Percentiles rank a stretch among this genome's conserved stretches.
Evolutionary conservation across 2,797 vertebrate species (phyloP).

Genomic region (Microcaecilia unicolor): DNA sequence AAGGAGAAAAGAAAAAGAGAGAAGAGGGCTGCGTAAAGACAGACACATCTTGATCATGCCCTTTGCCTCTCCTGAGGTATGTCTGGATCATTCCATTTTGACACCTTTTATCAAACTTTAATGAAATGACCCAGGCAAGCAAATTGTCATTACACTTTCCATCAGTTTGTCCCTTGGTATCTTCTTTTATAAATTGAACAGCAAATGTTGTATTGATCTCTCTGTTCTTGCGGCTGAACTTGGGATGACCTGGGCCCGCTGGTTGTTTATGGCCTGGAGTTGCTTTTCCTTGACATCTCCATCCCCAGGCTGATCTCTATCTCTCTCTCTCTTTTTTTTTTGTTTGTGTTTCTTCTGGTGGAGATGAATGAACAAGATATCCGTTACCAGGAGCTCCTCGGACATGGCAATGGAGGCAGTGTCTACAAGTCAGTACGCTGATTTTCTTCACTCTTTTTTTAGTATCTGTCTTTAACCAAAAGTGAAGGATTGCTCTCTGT

Average conservation of each 20-base stretch:
- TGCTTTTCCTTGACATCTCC: constrained; percentile 70
- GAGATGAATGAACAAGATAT: constrained; percentile 98
- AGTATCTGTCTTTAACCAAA: constrained; percentile 1
- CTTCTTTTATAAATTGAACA: constrained; percentile 86
- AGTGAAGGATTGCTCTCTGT: no score
- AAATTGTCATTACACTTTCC: constrained; percentile 86
- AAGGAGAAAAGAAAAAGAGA: no score
- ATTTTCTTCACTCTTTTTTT: constrained; percentile 25
- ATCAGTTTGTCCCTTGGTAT: constrained; percentile 76
- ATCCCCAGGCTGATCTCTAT: constrained; percentile 61
- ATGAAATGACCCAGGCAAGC: constrained; percentile 75
- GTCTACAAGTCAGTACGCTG: constrained; percentile 89
- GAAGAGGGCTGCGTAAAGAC: no score
- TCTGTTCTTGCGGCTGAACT: constrained; percentile 80
- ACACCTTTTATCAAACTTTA: constrained; percentile 81
- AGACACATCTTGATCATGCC: no score
- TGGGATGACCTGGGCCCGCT: constrained; percentile 75
- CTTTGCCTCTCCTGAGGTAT: constrained; percentile 39
- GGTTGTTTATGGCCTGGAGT: constrained; percentile 80
- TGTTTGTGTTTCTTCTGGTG: constrained; percentile 55
- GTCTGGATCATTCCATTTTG: constrained; percentile 68
- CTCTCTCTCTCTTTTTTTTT: no score
- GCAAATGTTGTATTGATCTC: constrained; percentile 86
- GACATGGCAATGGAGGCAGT: constrained; percentile 93
- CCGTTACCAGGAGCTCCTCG: constrained; percentile 90